Conservation (phyloP, 2,113 vertebrate species). For the Pedionomus torquatus region DNA sequence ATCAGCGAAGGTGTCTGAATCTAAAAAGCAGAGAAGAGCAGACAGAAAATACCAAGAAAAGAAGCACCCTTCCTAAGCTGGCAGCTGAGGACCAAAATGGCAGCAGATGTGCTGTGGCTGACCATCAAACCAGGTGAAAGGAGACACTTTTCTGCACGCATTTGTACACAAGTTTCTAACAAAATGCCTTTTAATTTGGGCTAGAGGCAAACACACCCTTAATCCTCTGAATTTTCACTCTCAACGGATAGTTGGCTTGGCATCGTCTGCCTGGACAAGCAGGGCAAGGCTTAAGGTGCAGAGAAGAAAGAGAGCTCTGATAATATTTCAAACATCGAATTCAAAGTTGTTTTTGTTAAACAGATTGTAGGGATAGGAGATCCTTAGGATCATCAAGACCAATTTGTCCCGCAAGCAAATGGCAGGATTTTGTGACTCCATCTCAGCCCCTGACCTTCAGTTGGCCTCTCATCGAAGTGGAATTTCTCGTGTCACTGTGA, state of each 20-base stretch:
- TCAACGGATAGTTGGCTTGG: background rate
- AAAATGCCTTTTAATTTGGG: background rate
- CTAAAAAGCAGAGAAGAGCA: background rate
- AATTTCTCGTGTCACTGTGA: background rate
- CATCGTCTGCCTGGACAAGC: background rate
- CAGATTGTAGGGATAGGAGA: background rate
- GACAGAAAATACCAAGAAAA: background rate
- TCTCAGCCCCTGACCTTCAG: background rate
- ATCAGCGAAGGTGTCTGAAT: background rate
- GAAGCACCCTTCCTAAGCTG: background rate
- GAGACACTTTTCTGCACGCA: background rate
- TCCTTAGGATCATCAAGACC: background rate
- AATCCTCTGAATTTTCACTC: background rate
- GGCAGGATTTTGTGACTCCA: background rate
- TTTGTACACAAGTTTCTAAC: background rate
- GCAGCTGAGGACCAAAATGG: background rate
- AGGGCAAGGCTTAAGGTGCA: background rate
- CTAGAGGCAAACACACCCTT: background rate
- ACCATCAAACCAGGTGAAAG: background rate
- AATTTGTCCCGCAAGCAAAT: background rate
- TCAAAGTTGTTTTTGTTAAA: background rate
- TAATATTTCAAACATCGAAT: background rate
- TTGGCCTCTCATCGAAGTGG: background rate
- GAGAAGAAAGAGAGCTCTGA: background rate
- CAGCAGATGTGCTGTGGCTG: background rate